These are phyloP conservation scores for Drosophila macrothrix DNA, from an alignment of 2,888 invertebrate species.

Conservation along the genomic window DNA sequence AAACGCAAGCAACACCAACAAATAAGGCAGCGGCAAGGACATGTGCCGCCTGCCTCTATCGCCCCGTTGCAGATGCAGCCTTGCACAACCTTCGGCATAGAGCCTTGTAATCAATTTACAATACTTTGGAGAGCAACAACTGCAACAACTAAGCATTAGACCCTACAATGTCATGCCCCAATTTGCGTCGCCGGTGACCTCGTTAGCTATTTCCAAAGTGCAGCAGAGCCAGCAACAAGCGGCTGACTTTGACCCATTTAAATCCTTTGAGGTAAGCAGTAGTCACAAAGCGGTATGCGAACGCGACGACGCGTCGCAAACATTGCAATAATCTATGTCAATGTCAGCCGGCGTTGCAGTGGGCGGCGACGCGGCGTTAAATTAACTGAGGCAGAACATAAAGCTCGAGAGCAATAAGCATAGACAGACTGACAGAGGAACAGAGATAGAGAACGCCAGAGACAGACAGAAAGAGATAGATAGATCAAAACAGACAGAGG, in stretches of 20 bases:
- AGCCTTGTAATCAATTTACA: constrained; percentile 71
- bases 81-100: constrained; percentile 54
- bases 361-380: constrained; percentile 67
- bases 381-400: constrained; percentile 77
- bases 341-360: constrained; percentile 77
- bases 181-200: constrained; percentile 67
- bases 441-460: constrained; percentile 17
- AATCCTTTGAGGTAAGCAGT: constrained; percentile 70
- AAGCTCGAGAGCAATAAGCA: constrained; percentile 37
- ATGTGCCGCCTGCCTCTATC: constrained; percentile 28
- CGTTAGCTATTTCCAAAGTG: constrained; percentile 70
- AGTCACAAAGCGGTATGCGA: constrained; percentile 47
- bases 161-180: constrained; percentile 75
- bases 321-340: constrained; percentile 77
- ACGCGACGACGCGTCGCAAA: constrained; percentile 45
- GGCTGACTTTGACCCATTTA: constrained; percentile 83
- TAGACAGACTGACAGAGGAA: constrained; percentile 19
- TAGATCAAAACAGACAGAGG: constrained; percentile 8
- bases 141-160: constrained; percentile 35
- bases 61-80: constrained; percentile 42
- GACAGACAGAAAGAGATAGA: constrained; percentile 8
- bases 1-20: constrained; percentile 1
- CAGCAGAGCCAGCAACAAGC: constrained; percentile 60
- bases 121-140: constrained; percentile 34
- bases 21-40: constrained; percentile 41